Conservation (phyloP, 2,888 invertebrate genomes). For the Dicranocentrus wangi region DNA sequence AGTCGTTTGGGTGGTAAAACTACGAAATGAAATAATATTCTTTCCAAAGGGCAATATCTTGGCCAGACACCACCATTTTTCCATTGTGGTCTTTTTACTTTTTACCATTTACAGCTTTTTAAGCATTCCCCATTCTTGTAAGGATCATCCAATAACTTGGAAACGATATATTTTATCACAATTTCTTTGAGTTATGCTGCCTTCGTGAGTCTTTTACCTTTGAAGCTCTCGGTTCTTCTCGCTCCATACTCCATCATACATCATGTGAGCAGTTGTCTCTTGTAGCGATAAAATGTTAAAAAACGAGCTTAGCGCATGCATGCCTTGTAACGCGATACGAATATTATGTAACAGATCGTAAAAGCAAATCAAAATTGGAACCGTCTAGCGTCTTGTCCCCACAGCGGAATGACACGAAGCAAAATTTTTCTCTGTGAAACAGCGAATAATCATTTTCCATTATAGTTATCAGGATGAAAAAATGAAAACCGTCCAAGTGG, state of each 20-base stretch:
- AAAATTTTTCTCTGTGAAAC: too few species aligned
- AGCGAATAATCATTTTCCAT: too few species aligned
- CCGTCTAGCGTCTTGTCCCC: background rate
- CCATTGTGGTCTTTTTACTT: too few species aligned
- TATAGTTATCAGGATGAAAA: too few species aligned
- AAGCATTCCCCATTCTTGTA: background rate
- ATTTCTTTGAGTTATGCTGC: background rate
- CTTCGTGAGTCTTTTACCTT: background rate
- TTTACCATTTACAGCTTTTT: background rate
- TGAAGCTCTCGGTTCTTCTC: background rate
- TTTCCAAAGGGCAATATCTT: too few species aligned
- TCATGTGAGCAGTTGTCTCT: background rate
- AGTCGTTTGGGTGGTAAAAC: too few species aligned
- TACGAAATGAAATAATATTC: too few species aligned
- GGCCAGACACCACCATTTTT: too few species aligned
- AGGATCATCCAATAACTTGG: background rate
- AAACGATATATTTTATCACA: background rate
- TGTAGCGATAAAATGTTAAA: background rate
- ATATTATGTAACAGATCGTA: background rate
- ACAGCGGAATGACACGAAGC: too few species aligned
- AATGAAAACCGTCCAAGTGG: too few species aligned
- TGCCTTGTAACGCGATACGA: background rate
- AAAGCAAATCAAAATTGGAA: constrained; percentile 6
- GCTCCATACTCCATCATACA: background rate
- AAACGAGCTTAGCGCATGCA: background rate